Conservation (phyloP, 2,113 vertebrate species). For the Erythrocercus mccallii region DNA sequence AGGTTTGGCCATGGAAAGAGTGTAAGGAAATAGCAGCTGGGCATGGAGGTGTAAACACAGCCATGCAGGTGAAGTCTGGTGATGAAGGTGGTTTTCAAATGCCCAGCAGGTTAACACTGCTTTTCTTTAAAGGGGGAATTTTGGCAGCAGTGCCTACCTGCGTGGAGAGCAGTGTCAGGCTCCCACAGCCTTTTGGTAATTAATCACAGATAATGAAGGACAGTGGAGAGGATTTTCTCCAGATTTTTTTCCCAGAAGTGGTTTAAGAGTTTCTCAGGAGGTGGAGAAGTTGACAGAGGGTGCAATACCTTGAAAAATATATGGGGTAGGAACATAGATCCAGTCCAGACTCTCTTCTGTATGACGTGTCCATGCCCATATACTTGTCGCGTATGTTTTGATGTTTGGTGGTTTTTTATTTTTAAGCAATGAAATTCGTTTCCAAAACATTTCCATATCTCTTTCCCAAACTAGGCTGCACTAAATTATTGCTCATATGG, state of each 20-base stretch:
- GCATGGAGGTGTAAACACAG: background rate
- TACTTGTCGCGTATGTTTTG: too few relatives aligned
- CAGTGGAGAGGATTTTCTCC: background rate
- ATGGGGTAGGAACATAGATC: background rate
- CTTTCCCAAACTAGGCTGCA: background rate
- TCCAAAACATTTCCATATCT: background rate
- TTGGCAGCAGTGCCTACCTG: background rate
- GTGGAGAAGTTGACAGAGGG: background rate
- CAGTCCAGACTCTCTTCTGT: background rate
- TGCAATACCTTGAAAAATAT: background rate
- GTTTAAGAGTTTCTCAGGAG: background rate
- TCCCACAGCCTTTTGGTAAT: background rate
- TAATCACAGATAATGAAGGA: background rate
- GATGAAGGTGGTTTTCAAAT: background rate
- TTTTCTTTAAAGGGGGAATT: background rate
- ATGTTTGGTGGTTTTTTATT: background rate
- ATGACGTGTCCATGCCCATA: fast-evolving
- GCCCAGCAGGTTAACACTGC: background rate
- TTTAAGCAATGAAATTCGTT: background rate
- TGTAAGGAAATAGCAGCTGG: background rate
- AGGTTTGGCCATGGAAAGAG: background rate
- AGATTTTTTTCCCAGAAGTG: background rate
- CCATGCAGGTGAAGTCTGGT: fast-evolving
- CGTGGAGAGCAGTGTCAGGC: background rate
- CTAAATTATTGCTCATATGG: background rate